Evolutionary conservation across 2,888 invertebrate species (phyloP).

Genomic region (Macrophya alboannulata): DNA sequence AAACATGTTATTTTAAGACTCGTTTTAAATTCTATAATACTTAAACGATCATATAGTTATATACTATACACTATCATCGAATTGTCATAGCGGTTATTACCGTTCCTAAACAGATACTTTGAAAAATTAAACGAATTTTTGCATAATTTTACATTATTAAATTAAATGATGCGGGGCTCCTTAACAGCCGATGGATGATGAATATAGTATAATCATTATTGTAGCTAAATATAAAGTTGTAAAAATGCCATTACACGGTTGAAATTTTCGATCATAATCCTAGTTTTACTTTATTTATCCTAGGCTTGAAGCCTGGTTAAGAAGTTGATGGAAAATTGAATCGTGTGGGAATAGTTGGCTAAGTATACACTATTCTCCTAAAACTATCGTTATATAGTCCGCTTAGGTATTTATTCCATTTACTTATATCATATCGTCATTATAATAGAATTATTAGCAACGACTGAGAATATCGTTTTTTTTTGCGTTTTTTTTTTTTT

Average conservation of each 20-base stretch:
- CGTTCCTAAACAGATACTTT: conserved; percentile 39
- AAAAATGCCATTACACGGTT: conserved; percentile 41
- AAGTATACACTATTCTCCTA: conserved; percentile 26
- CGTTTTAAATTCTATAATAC: conserved; percentile 2
- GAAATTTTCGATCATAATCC: conserved; percentile 22
- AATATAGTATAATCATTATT: conserved; percentile 39
- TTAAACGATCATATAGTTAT: not conserved
- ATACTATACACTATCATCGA: not conserved
- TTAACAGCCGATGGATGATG: conserved; percentile 6
- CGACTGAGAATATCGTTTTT: not conserved
- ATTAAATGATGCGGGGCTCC: not conserved
- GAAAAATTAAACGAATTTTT: not conserved
- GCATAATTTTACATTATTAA: conserved; percentile 8
- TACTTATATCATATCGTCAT: conserved; percentile 37
- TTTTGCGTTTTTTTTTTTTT: not conserved
- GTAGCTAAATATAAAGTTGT: conserved; percentile 3
- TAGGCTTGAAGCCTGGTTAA: not conserved
- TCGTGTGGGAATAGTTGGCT: conserved; percentile 18
- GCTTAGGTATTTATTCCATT: conserved; percentile 49
- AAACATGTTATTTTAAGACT: conserved; percentile 14
- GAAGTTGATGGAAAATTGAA: conserved; percentile 35
- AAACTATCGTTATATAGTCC: conserved; percentile 33
- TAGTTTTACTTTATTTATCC: conserved; percentile 40
- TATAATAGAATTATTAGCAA: conserved; percentile 17
- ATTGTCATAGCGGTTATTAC: conserved; percentile 45